A percentile compares a stretch with the other conserved stretches of the same genome.
Evolutionary conservation across 2,888 invertebrate genomes (phyloP).

Genomic region (Tenthredo distinguenda): DNA sequence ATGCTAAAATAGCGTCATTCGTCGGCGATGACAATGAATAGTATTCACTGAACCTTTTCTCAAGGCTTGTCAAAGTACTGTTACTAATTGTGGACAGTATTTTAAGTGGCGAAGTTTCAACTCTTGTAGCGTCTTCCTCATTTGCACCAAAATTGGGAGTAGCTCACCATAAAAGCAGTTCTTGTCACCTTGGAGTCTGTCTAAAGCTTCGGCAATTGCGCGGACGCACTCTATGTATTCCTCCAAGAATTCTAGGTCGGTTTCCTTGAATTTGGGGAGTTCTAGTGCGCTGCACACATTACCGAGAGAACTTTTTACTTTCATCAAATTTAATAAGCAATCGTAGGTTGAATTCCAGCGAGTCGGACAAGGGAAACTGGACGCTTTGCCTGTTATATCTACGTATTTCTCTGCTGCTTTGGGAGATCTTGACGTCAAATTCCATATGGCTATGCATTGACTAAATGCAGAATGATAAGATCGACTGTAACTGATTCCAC

Average conservation of each 20-base stretch:
- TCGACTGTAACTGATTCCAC: no score
- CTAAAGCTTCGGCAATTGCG: background rate
- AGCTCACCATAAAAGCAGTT: slow-evolving; percentile 21
- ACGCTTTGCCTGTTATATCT: slow-evolving; percentile 13
- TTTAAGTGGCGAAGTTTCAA: slow-evolving; percentile 21
- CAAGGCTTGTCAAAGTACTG: slow-evolving; percentile 32
- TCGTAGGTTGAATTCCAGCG: slow-evolving; percentile 34
- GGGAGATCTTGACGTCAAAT: slow-evolving; percentile 25
- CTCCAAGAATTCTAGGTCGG: slow-evolving; percentile 32
- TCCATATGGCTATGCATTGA: slow-evolving; percentile 15
- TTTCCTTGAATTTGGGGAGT: background rate
- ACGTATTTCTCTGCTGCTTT: slow-evolving; percentile 28
- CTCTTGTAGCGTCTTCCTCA: slow-evolving; percentile 16
- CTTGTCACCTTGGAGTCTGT: slow-evolving; percentile 23
- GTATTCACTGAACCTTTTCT: slow-evolving; percentile 2
- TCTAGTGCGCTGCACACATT: slow-evolving; percentile 20
- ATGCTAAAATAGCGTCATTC: slow-evolving; percentile 27
- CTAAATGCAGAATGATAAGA: slow-evolving; percentile 13
- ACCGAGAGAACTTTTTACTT: background rate
- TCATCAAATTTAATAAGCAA: background rate
- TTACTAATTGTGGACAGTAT: slow-evolving; percentile 17
- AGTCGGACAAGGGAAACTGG: slow-evolving; percentile 20
- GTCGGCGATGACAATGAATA: slow-evolving; percentile 19
- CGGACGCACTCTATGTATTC: slow-evolving; percentile 7
- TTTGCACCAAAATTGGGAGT: slow-evolving; percentile 26